phyloP scores from a whole-genome alignment of 2,113 vertebrate genomes.

The Pseudopipra pipra region DNA sequence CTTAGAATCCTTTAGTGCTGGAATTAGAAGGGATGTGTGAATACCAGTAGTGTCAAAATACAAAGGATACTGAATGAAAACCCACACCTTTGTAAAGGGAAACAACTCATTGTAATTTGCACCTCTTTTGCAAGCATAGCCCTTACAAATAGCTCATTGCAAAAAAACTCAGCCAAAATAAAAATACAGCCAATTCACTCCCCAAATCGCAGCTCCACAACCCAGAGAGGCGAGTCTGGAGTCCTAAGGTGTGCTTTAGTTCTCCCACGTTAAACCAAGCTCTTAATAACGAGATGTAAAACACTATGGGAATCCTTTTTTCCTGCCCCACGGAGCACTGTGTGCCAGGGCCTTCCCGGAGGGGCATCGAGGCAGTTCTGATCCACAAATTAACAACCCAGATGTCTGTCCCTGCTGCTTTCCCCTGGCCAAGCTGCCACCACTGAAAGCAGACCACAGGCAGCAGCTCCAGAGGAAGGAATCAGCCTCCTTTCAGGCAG shows the following conservation, averaged over 20 bases:
- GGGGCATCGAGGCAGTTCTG: background rate
- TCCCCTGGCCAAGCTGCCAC: background rate
- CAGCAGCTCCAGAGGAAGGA: background rate
- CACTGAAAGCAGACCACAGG: background rate
- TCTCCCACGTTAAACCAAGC: background rate
- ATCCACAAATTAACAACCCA: background rate
- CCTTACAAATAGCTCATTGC: constrained; percentile 56
- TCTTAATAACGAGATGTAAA: background rate
- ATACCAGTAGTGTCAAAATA: constrained; percentile 77
- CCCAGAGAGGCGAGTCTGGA: background rate
- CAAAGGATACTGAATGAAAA: constrained; percentile 71
- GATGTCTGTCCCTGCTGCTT: background rate
- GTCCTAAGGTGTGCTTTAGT: background rate
- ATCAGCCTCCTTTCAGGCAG: background rate
- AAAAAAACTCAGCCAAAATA: background rate
- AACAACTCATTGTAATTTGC: constrained; percentile 79
- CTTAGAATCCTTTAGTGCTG: constrained; percentile 71
- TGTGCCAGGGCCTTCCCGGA: background rate
- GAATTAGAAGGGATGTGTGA: constrained; percentile 86
- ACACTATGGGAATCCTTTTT: background rate
- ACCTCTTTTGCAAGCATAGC: constrained; percentile 81
- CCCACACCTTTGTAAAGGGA: constrained; percentile 66
- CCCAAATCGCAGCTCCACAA: background rate
- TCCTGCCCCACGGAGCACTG: background rate
- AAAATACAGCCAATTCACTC: background rate